These are phyloP conservation scores for Plagodis dolabraria DNA, from an alignment of 2,888 invertebrate species.

Conservation along the genomic window DNA sequence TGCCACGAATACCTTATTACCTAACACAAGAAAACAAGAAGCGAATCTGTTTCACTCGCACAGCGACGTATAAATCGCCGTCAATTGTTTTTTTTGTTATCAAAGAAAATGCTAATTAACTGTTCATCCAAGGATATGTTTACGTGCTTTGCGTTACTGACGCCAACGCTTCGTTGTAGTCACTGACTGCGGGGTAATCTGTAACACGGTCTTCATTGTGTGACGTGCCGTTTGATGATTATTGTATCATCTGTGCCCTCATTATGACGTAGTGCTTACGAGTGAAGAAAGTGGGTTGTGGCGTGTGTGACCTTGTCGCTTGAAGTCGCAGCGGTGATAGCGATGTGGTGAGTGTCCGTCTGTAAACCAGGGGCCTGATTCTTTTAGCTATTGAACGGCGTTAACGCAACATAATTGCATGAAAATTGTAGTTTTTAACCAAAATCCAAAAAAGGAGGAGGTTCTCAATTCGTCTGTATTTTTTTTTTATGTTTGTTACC, in stretches of 20 bases:
- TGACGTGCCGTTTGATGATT: neutral
- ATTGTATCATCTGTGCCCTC: neutral
- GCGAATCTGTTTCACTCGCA: too few species aligned
- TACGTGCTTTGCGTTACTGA: neutral
- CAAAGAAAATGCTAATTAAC: neutral
- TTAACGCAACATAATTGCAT: too few species aligned
- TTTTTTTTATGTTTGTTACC: too few species aligned
- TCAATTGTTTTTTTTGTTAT: neutral
- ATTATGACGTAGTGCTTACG: neutral
- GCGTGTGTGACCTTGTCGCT: conserved; percentile 8
- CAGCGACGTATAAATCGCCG: too few species aligned
- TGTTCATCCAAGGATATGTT: neutral
- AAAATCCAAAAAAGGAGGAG: too few species aligned
- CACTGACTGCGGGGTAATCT: neutral
- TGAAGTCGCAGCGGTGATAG: neutral
- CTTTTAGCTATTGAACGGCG: too few species aligned
- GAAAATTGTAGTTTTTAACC: too few species aligned
- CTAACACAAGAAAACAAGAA: too few species aligned
- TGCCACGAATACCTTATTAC: too few species aligned
- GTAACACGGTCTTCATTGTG: neutral
- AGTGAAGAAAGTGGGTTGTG: conserved; percentile 7
- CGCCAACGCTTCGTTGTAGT: neutral
- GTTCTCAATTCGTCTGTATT: too few species aligned
- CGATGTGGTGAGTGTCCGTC: too few species aligned
- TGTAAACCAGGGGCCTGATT: too few species aligned